These are phyloP conservation scores for Deilephila elpenor DNA, from an alignment of 2,888 invertebrate species.

Conservation along the genomic window DNA sequence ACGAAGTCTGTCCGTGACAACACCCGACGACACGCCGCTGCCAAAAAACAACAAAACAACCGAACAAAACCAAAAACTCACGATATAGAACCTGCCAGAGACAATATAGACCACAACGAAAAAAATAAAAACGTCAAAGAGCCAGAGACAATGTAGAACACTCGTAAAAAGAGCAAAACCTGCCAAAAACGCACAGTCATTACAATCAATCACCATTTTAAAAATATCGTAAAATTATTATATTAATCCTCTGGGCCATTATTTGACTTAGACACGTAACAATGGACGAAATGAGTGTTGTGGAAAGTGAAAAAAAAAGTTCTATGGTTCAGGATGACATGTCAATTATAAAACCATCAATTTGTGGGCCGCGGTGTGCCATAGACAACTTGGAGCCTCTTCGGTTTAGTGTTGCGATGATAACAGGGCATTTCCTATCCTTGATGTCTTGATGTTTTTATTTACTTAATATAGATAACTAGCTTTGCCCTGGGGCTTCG, in stretches of 20 bases:
- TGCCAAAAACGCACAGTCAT: constrained; percentile 70
- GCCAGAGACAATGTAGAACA: constrained; percentile 20
- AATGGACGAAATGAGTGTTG: constrained; percentile 73
- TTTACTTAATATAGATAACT: not conserved
- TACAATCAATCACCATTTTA: constrained; percentile 81
- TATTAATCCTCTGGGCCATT: constrained; percentile 79
- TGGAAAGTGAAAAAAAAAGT: constrained; percentile 58
- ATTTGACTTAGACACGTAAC: constrained; percentile 79
- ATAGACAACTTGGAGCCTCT: constrained; percentile 68
- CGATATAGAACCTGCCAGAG: constrained; percentile 26
- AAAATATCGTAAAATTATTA: constrained; percentile 77
- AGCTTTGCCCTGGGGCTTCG: not conserved
- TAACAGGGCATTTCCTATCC: not conserved
- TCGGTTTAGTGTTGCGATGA: constrained; percentile 45
- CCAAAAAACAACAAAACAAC: constrained; percentile 22
- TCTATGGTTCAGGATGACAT: constrained; percentile 71
- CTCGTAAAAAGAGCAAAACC: constrained; percentile 4
- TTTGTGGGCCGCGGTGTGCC: constrained; percentile 55
- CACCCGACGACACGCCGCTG: constrained; percentile 23
- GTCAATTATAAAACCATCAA: constrained; percentile 80
- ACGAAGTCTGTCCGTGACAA: not conserved
- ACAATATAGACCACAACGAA: constrained; percentile 12
- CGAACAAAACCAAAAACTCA: constrained; percentile 18
- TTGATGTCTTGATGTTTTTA: not conserved
- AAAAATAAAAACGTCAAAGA: constrained; percentile 19